Evolutionary conservation across 2,113 vertebrate species (phyloP).

Genomic region (Anser cygnoides): DNA sequence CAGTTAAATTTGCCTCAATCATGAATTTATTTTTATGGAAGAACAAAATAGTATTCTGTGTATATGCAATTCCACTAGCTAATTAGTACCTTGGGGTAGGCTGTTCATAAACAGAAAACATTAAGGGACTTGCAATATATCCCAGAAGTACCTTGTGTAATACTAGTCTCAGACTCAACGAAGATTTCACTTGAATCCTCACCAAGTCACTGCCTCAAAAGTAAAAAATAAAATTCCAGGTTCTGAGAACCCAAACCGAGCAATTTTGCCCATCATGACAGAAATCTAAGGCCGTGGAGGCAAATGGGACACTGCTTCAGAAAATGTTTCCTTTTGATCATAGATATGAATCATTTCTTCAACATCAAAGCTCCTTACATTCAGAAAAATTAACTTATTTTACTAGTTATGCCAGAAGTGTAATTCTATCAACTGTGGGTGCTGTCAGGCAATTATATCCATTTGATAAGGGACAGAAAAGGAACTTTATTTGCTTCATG

Average conservation of each 20-base stretch:
- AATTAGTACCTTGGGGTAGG: conserved; percentile 75
- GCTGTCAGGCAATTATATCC: not conserved
- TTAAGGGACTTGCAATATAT: conserved; percentile 45
- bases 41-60: conserved; percentile 60
- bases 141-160: conserved; percentile 39
- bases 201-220: not conserved
- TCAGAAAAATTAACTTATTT: conserved; percentile 33
- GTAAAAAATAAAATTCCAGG: not conserved
- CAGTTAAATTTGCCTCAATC: conserved; percentile 31
- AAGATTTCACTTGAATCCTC: conserved; percentile 7
- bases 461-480: not conserved
- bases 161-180: not conserved
- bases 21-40: conserved; percentile 45
- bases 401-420: not conserved
- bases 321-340: conserved; percentile 11
- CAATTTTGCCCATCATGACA: not conserved
- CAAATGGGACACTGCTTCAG: not conserved
- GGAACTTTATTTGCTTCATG: not conserved
- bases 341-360: not conserved
- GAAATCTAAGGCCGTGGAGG: not conserved
- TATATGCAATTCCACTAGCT: conserved; percentile 49
- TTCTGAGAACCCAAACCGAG: not conserved
- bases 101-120: conserved; percentile 74
- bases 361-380: conserved; percentile 1
- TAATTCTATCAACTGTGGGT: not conserved